phyloP scores from a whole-genome alignment of 1,140 invertebrate genomes.

The Pseudomyrmex cubaensis region DNA sequence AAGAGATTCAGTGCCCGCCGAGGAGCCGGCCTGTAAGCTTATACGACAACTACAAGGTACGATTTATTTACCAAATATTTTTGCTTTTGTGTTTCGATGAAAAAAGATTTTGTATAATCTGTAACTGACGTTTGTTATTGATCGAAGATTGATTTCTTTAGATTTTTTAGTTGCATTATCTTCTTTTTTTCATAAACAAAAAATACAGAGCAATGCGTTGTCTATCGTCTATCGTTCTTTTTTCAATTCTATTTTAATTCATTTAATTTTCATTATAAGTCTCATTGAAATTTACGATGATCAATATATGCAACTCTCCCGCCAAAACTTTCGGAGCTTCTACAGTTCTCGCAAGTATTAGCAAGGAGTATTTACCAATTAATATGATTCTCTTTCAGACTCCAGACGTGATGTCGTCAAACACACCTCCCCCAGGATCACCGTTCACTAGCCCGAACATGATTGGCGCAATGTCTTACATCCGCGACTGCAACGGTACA shows the following conservation, averaged over 20 bases:
- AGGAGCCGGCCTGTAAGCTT: conserved; percentile 83
- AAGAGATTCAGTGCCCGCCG: conserved; percentile 80
- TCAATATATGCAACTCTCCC: too few species aligned
- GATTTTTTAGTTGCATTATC: neutral
- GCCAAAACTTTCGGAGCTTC: neutral
- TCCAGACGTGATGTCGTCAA: conserved; percentile 76
- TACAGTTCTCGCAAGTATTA: neutral
- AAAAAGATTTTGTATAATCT: neutral
- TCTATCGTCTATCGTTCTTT: neutral
- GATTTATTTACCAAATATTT: conserved; percentile 46
- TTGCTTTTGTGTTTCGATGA: conserved; percentile 42
- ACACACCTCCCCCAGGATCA: too few species aligned
- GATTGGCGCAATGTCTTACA: conserved; percentile 73
- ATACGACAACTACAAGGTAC: conserved; percentile 83
- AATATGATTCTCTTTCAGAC: conserved; percentile 4
- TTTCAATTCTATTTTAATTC: neutral
- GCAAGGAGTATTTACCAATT: neutral
- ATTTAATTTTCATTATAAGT: too few species aligned
- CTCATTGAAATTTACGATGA: too few species aligned
- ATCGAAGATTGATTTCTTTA: conserved; percentile 12
- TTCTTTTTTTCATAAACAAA: neutral
- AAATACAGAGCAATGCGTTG: neutral
- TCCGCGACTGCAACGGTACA: conserved; percentile 76
- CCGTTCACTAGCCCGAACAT: too few species aligned
- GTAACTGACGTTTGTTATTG: neutral